Base-by-base conservation (phyloP, 2,797 vertebrate genomes). In the Limosa lapponica region DNA sequence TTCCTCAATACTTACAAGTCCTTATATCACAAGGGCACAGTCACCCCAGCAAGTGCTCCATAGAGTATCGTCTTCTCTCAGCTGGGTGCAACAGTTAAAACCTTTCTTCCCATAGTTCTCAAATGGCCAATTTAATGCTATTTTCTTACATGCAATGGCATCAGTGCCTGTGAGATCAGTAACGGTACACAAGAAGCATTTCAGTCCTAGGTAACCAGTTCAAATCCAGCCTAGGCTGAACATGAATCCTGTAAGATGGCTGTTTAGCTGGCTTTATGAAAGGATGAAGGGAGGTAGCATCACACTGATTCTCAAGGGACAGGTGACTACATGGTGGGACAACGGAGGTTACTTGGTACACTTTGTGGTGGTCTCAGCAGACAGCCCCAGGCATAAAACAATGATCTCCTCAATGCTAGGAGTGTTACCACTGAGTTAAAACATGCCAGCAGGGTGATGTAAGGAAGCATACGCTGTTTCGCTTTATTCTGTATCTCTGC, bases 351-450 rank as follows among this genome's bases (percentile, higher is more conserved):
- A 70, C n/a, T 59, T 43, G 46, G 11, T 28, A 52, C 10, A 8
- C 2, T 3, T 81, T 6, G 1, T 67, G 44, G 22, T 0, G 0
- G 7, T 51, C 48, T 73, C 58, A 90, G 17, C 34, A 79, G 54
- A 72, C 20, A 90, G 25, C 15, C 57, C 22, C 41, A 61, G 46
- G 41, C 65, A 46, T 24, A 39, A 67, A 90, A 28, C 3, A 24
- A 10, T n/a, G 41, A 54, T 27, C 22, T 74, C 24, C 37, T 80
- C 65, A 39, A 1, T 32, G 32, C 27, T 57, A 32, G 25, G 36
- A 32, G 27, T 15, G 17, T 39, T 59, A 51, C 6, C 18, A 6
- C 13, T 32, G 36, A 37, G 75, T 64, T 43, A 59, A 82, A 70
- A 44, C 18, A 41, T 9, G 16, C 16, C 62, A 67, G 48, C 44